Percentiles rank a stretch among this genome's conserved stretches.
These are phyloP conservation scores for Avahi laniger DNA, from an alignment of 2,797 vertebrate species.

Conservation along the genomic window DNA sequence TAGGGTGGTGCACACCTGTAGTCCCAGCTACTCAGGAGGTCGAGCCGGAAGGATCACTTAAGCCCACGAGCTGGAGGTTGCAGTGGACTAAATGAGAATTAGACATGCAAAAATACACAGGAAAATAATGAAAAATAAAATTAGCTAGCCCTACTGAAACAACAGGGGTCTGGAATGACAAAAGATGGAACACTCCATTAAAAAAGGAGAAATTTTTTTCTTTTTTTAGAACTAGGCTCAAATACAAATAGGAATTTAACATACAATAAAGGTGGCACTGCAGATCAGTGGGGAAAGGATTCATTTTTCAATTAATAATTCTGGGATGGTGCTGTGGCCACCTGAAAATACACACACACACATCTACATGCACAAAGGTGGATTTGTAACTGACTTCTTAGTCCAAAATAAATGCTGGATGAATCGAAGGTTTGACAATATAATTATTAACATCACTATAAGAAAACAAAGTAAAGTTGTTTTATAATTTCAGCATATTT, in stretches of 20 bases:
- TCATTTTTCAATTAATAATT: constrained; percentile 20
- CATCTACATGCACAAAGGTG: not conserved
- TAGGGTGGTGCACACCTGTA: not conserved
- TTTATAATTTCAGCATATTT: not conserved
- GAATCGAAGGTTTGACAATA: constrained; percentile 30
- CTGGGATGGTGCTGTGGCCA: not conserved
- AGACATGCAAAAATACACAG: not conserved
- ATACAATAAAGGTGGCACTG: not conserved
- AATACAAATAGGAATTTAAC: not conserved
- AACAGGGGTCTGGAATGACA: not conserved
- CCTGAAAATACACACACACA: not conserved
- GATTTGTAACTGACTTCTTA: not conserved
- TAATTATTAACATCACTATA: constrained; percentile 1
- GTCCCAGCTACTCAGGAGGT: not conserved
- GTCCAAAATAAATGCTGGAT: not conserved
- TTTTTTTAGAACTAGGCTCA: not conserved
- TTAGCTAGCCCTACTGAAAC: not conserved
- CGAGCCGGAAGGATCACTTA: not conserved
- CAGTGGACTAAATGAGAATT: not conserved
- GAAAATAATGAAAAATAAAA: not conserved
- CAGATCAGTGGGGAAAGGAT: not conserved
- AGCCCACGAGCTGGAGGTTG: not conserved
- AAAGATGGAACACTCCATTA: not conserved
- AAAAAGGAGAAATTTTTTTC: not conserved
- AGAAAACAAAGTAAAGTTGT: not conserved